Evolutionary conservation across 2,888 invertebrate species (phyloP).

Genomic region (Anodontia alba): DNA sequence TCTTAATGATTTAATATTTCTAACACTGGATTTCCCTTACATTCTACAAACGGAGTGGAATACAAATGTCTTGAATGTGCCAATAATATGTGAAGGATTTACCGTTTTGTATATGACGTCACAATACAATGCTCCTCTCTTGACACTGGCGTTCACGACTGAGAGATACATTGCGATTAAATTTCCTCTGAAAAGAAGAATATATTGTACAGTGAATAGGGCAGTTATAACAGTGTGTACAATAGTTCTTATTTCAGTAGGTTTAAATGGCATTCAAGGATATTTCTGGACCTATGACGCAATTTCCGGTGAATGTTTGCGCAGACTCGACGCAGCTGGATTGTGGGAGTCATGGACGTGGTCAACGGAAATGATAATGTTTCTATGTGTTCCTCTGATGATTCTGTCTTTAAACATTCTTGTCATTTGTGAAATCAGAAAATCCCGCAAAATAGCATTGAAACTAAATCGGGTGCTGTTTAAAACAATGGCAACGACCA

Average conservation of each 20-base stretch:
- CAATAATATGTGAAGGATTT: constrained; percentile 81
- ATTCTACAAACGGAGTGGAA: constrained; percentile 81
- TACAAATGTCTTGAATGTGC: constrained; percentile 69
- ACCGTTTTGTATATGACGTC: constrained; percentile 79
- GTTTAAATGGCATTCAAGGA: constrained; percentile 79
- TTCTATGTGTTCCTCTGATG: constrained; percentile 80
- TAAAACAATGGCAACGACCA: constrained; percentile 78
- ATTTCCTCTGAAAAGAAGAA: constrained; percentile 82
- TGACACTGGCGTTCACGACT: constrained; percentile 84
- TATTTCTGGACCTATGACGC: constrained; percentile 81
- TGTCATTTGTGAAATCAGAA: constrained; percentile 80
- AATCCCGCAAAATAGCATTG: constrained; percentile 58
- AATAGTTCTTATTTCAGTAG: constrained; percentile 71
- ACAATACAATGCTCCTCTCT: constrained; percentile 82
- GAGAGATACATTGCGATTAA: constrained; percentile 84
- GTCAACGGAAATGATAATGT: constrained; percentile 83
- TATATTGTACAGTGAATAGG: constrained; percentile 79
- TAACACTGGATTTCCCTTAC: constrained; percentile 78
- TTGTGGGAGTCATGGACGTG: constrained; percentile 82
- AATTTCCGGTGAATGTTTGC: constrained; percentile 60
- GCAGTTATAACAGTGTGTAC: constrained; percentile 77
- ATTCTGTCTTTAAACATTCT: constrained; percentile 83
- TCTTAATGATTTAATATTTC: constrained; percentile 81
- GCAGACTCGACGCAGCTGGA: constrained; percentile 57
- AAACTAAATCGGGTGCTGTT: constrained; percentile 69